Percentiles rank a stretch among this genome's conserved stretches.
Evolutionary conservation across 2,113 vertebrate species (phyloP).

Genomic region (Antechinus stuartii): DNA sequence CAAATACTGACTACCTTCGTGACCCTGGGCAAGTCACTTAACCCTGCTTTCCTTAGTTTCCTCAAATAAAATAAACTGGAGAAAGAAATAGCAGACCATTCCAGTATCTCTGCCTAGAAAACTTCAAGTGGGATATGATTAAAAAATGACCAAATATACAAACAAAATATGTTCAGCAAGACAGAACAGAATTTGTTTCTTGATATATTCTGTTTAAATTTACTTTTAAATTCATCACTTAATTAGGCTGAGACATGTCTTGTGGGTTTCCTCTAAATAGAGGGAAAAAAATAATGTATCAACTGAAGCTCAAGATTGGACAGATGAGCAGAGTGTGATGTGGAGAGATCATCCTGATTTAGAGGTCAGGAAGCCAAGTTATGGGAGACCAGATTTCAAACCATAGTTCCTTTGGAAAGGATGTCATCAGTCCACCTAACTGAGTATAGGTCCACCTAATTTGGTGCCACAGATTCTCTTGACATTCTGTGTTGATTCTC

Average conservation of each 20-base stretch:
- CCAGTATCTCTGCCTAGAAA: not conserved
- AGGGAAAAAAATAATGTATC: not conserved
- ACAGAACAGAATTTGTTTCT: conserved; percentile 43
- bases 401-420: not conserved
- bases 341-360: not conserved
- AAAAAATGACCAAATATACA: not conserved
- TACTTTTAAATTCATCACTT: conserved; percentile 24
- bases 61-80: not conserved
- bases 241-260: conserved; percentile 23
- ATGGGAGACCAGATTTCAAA: not conserved
- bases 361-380: not conserved
- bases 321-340: not conserved
- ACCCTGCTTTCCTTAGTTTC: not conserved
- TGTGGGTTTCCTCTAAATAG: conserved; percentile 16
- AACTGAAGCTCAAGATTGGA: not conserved
- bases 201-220: conserved; percentile 23
- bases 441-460: not conserved
- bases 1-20: not conserved
- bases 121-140: not conserved
- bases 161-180: conserved; percentile 32
- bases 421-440: not conserved
- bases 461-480: not conserved
- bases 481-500: not conserved
- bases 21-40: not conserved
- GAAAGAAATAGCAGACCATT: not conserved